phyloP scores from a whole-genome alignment of 2,888 invertebrate genomes.

The Drosophila prolongata region DNA sequence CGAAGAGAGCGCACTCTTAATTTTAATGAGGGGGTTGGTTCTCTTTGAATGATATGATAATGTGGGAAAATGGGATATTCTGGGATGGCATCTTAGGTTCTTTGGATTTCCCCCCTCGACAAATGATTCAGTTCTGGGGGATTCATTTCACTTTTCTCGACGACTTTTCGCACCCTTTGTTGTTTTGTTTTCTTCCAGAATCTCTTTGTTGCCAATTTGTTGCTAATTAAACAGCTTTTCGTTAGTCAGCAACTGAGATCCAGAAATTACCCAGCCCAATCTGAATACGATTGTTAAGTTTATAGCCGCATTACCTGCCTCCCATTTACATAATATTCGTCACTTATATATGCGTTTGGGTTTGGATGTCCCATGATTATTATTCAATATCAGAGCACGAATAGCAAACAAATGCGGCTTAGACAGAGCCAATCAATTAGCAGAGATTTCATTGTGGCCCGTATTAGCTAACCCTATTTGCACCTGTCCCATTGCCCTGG shows the following conservation, averaged over 20 bases:
- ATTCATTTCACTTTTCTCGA: conserved; percentile 13
- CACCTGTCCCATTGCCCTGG: conserved; percentile 44
- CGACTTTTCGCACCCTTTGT: conserved; percentile 10
- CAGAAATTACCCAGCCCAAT: neutral
- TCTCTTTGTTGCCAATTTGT: conserved; percentile 3
- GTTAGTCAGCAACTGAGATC: conserved; percentile 25
- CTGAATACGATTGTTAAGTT: neutral
- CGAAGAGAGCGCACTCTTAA: conserved; percentile 7
- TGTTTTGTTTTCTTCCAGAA: neutral
- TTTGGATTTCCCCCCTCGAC: neutral
- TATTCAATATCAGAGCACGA: conserved; percentile 61
- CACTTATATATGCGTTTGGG: neutral
- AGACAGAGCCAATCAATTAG: conserved; percentile 55
- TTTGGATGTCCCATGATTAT: conserved; percentile 57
- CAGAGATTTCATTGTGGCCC: conserved; percentile 41
- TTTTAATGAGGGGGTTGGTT: neutral
- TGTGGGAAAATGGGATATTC: conserved; percentile 16
- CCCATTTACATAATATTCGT: conserved; percentile 14
- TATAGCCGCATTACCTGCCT: neutral
- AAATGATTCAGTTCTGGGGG: conserved; percentile 19
- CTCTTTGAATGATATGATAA: neutral
- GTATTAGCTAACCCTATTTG: conserved; percentile 58
- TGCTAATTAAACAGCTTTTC: conserved; percentile 25
- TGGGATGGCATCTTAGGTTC: neutral
- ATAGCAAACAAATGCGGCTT: conserved; percentile 44